Conservation (phyloP, 2,888 invertebrate genomes). For the Ametastegia equiseti region DNA sequence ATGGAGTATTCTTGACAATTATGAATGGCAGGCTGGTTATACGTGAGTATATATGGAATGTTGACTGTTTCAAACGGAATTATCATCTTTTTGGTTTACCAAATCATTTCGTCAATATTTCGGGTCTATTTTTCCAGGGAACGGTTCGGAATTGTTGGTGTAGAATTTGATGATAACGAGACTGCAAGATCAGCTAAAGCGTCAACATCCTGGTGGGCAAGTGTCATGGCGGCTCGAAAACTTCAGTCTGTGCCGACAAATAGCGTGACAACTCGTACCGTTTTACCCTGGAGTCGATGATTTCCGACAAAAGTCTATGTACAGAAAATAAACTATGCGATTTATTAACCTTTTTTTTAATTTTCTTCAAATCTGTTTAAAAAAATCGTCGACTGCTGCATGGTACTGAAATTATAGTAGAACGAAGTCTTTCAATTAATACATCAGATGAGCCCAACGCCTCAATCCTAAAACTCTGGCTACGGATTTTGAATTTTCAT, state of each 20-base stretch:
- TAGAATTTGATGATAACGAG: slow-evolving; percentile 21
- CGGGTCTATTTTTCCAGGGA: slow-evolving; percentile 76
- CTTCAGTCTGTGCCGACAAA: slow-evolving; percentile 10
- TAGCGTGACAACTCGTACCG: background rate
- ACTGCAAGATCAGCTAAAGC: background rate
- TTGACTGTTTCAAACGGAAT: background rate
- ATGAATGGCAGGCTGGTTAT: slow-evolving; percentile 81
- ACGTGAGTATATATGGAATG: slow-evolving; percentile 79
- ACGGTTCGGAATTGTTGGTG: background rate
- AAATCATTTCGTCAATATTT: slow-evolving; percentile 72
- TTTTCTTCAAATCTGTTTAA: no score
- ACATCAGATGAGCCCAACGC: no score
- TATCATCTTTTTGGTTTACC: background rate
- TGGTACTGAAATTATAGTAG: no score
- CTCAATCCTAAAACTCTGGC: no score
- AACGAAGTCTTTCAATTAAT: no score
- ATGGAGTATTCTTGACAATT: slow-evolving; percentile 77
- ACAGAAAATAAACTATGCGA: no score
- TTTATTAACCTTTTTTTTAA: no score
- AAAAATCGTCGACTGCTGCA: no score
- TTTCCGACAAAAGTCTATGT: background rate
- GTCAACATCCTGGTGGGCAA: slow-evolving; percentile 13
- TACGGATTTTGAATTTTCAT: no score
- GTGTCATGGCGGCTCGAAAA: background rate
- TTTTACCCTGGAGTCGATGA: background rate